A percentile compares a stretch with the other conserved stretches of the same genome.
Evolutionary conservation across 2,888 invertebrate species (phyloP).

Genomic region (Sminthurinus aureus): DNA sequence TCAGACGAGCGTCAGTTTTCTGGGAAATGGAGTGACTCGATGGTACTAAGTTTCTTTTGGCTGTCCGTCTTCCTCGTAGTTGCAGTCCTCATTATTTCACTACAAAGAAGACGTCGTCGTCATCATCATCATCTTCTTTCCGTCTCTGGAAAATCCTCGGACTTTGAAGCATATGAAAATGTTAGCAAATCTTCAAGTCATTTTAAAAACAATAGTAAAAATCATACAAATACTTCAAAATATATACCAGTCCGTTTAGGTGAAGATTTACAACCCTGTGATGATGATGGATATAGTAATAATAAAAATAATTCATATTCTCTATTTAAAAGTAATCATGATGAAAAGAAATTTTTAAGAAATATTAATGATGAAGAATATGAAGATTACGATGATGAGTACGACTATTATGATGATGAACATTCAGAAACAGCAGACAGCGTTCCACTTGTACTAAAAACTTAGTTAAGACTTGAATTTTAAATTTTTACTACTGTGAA

Average conservation of each 20-base stretch:
- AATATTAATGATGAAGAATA: conserved; percentile 39
- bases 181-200: conserved; percentile 16
- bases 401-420: conserved; percentile 48
- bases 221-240: conserved; percentile 2
- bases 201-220: background rate
- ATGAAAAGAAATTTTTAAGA: background rate
- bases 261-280: conserved; percentile 35
- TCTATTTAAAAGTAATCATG: background rate
- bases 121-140: background rate
- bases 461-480: conserved; percentile 38
- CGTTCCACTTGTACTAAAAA: conserved; percentile 58
- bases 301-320: background rate
- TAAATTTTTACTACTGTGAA: background rate
- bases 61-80: conserved; percentile 52
- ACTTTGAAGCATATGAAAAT: conserved; percentile 27
- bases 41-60: conserved; percentile 56
- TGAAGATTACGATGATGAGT: conserved; percentile 42
- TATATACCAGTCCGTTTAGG: conserved; percentile 46
- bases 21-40: conserved; percentile 49
- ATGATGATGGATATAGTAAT: conserved; percentile 25
- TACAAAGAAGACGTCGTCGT: conserved; percentile 37
- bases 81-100: conserved; percentile 47
- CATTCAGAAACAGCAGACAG: conserved; percentile 52
- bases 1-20: conserved; percentile 49
- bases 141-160: conserved; percentile 1